Percentiles rank a stretch among this genome's conserved stretches.
Conservation (phyloP, 2,113 vertebrate species). For the Ranitomeya variabilis region DNA sequence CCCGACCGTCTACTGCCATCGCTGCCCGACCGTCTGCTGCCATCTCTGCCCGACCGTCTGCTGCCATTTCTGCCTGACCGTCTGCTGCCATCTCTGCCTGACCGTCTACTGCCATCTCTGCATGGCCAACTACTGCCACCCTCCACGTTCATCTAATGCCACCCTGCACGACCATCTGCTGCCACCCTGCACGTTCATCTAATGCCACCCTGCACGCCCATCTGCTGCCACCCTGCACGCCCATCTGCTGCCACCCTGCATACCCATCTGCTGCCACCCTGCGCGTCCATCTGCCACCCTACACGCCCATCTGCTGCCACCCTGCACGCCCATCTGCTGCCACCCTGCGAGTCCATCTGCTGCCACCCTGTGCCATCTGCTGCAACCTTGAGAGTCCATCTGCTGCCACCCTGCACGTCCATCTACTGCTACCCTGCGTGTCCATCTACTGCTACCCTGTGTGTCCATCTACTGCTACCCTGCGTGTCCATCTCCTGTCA, state of each 20-base stretch:
- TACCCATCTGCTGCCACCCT: background rate
- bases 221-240: background rate
- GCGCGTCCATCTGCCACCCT: background rate
- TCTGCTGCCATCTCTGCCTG: background rate
- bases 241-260: background rate
- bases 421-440: background rate
- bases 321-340: background rate
- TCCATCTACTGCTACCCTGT: background rate
- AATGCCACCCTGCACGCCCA: no score
- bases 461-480: background rate
- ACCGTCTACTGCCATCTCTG: background rate
- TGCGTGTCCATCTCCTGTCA: background rate
- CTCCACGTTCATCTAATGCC: background rate
- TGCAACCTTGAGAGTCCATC: background rate
- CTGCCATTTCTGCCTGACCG: background rate
- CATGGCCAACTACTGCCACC: background rate
- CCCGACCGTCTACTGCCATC: no score
- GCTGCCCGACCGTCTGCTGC: no score
- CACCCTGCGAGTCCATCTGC: background rate
- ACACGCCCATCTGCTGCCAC: background rate
- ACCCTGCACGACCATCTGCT: background rate
- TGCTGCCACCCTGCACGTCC: background rate
- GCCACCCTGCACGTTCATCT: background rate
- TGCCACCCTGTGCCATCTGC: background rate
- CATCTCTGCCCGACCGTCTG: no score